Conservation (phyloP, 2,113 vertebrate genomes). For the Dryoscopus gambensis region DNA sequence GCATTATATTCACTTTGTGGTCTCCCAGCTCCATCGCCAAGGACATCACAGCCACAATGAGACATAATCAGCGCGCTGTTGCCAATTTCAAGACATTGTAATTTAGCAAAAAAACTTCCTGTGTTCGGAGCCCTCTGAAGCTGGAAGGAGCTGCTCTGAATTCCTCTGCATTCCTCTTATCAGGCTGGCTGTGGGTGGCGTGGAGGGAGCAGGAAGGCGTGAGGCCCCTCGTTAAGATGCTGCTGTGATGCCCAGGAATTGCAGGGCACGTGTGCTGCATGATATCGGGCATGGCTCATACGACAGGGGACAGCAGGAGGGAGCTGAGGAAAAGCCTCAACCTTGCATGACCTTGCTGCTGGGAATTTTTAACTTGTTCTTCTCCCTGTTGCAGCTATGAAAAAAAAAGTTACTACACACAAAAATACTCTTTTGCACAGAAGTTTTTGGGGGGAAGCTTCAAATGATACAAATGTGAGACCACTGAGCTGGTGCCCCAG, state of each 20-base stretch:
- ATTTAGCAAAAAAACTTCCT: slow-evolving; percentile 41
- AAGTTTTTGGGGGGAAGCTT: neutral
- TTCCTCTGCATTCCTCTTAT: neutral
- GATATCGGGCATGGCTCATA: neutral
- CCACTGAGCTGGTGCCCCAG: neutral
- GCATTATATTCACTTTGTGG: slow-evolving; percentile 15
- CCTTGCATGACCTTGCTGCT: slow-evolving; percentile 20
- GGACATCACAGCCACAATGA: slow-evolving; percentile 30
- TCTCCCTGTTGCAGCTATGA: neutral
- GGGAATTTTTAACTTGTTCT: neutral
- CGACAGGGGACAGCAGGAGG: neutral
- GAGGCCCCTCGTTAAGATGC: neutral
- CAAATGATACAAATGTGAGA: neutral
- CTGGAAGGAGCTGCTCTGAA: neutral
- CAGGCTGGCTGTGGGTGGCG: neutral
- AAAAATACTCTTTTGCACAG: neutral
- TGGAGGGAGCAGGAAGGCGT: neutral
- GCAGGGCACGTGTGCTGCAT: neutral
- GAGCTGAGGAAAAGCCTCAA: neutral
- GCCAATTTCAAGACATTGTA: neutral
- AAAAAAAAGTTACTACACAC: neutral
- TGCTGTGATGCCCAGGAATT: neutral
- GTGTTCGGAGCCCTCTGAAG: neutral
- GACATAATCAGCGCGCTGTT: slow-evolving; percentile 3
- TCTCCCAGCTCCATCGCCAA: slow-evolving; percentile 10